Evolutionary conservation across 1,140 invertebrate genomes (phyloP), one percentile per base, ranked within the genome.

Genomic region (Papilio dardanus): DNA sequence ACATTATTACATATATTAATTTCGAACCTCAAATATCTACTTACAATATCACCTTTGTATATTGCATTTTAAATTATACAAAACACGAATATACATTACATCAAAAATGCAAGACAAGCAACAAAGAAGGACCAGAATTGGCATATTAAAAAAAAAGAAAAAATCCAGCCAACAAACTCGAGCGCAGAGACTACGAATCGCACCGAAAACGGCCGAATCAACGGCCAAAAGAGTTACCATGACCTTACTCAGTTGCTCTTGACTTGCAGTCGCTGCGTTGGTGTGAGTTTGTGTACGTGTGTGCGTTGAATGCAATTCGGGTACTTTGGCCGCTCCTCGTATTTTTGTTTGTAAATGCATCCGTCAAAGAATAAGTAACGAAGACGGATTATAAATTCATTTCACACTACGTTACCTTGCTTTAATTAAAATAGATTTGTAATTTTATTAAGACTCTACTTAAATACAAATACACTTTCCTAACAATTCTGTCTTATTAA

Each of bases 181-280:
- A 74, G 80, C 81, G 79, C 81, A 71, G 73, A 73, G 81, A 77
- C 77, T 71, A 74, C 86, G 86, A 86, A 79, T 79, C 74, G 74
- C 80, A 69, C 86, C 85, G 86, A 89, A 88, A 83, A 78, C 80
- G 74, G 62, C 82, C 84, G 86, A 88, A 84, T 87, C 77, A 54
- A 69, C 40, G 76, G 76, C 81, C 79, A 77, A 83, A 85, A 81
- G 76, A 75, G 74, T 79, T 75, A 81, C 88, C 89, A 79, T 91
- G 89, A 91, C 89, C 89, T 91, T 91, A 88, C 83, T 78, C 79
- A 75, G 75, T 74, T 82, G 83, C 80, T 82, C 83, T 87, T 86
- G 83, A 84, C 81, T 86, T 77, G 81, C 76, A 78, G 42, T 19
- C 71, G 74, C 74, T 33, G 77, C 16, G 73, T 74, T 74, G 65